These are phyloP conservation scores for Cephus pygmeus DNA, from an alignment of 2,888 invertebrate species.

Conservation along the genomic window DNA sequence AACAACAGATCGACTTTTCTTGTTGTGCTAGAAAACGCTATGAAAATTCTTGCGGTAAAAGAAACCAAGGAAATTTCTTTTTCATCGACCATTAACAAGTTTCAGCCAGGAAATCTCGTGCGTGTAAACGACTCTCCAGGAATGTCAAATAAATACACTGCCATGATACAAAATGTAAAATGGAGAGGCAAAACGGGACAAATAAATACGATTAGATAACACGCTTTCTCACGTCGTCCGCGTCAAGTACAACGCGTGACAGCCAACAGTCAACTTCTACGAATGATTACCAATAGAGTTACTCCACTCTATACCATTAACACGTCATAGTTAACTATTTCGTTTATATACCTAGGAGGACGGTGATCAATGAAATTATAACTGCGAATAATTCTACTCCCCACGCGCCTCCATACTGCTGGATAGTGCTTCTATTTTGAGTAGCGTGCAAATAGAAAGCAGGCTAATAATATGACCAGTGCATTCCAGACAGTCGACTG, in stretches of 20 bases:
- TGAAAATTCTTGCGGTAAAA: background rate
- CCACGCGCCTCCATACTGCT: slow-evolving; percentile 8
- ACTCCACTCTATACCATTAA: background rate
- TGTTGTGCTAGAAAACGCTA: background rate
- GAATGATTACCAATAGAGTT: background rate
- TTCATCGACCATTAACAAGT: background rate
- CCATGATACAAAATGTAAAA: background rate
- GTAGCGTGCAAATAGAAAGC: slow-evolving; percentile 49
- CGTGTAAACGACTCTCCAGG: background rate
- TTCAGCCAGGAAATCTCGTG: background rate
- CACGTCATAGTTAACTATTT: background rate
- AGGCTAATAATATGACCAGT: slow-evolving; percentile 48
- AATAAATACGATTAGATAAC: background rate
- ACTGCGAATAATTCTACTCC: background rate
- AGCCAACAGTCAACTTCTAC: background rate
- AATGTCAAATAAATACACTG: background rate
- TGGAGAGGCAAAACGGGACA: background rate
- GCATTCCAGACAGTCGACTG: slow-evolving; percentile 40
- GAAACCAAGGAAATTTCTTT: background rate
- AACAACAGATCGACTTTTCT: background rate
- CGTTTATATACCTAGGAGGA: background rate
- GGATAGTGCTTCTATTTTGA: slow-evolving; percentile 43
- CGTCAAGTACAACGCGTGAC: background rate
- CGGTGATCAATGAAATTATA: slow-evolving; percentile 2
- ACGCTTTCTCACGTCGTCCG: background rate